phyloP scores from a whole-genome alignment of 2,113 vertebrate genomes.

The Empidonax alnorum region DNA sequence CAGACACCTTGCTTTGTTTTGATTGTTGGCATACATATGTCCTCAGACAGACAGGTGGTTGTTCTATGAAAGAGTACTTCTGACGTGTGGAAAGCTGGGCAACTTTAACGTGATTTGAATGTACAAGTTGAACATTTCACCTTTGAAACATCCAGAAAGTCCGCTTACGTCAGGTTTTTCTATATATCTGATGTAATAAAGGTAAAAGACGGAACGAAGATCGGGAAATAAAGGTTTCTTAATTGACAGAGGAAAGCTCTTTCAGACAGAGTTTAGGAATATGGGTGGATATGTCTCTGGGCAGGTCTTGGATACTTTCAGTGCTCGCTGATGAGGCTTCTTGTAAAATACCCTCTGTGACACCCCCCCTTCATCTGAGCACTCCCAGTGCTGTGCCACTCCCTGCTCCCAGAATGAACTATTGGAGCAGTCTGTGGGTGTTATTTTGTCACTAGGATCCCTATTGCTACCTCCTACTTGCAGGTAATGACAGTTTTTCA shows the following conservation, averaged over 20 bases:
- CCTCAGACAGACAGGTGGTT: neutral
- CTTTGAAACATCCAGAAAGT: neutral
- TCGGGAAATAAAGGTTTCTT: neutral
- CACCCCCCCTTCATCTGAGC: rapidly evolving
- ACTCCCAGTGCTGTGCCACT: neutral
- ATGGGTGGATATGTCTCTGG: neutral
- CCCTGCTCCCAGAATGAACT: neutral
- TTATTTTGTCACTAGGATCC: neutral
- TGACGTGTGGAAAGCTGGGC: neutral
- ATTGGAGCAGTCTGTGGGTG: neutral
- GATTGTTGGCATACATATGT: neutral
- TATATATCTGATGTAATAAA: neutral
- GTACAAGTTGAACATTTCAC: neutral
- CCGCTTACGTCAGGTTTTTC: neutral
- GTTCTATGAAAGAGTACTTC: neutral
- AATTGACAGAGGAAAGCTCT: neutral
- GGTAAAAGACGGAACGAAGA: neutral
- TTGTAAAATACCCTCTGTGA: neutral
- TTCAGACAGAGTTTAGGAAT: neutral
- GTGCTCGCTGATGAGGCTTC: neutral
- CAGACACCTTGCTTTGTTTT: neutral
- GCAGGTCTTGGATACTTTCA: neutral
- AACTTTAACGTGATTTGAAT: neutral
- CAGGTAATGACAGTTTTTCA: neutral
- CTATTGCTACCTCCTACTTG: neutral